These are phyloP conservation scores for Gallirallus australis DNA, from an alignment of 2,797 vertebrate species.

Conservation along the genomic window DNA sequence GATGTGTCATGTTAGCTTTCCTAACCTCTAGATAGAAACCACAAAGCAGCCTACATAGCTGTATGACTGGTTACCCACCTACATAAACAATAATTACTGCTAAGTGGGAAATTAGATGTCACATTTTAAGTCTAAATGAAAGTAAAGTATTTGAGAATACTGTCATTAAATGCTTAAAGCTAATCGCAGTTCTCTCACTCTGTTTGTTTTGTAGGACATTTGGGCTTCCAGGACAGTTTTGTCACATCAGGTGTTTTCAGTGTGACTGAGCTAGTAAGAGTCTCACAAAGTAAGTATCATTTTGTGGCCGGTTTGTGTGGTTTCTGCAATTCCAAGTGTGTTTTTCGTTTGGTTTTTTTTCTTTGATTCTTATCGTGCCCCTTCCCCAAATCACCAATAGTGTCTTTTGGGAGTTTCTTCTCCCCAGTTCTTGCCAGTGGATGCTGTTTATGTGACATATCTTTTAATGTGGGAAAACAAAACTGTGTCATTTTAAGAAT, in stretches of 20 bases:
- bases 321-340: not conserved
- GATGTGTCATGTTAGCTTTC: slow-evolving; percentile 76
- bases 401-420: not conserved
- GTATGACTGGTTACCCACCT: slow-evolving; percentile 74
- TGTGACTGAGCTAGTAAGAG: slow-evolving; percentile 95
- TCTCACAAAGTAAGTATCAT: slow-evolving; percentile 95
- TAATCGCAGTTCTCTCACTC: slow-evolving; percentile 70
- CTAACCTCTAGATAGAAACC: slow-evolving; percentile 75
- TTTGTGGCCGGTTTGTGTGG: slow-evolving; percentile 1
- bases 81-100: slow-evolving; percentile 72
- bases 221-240: slow-evolving; percentile 99
- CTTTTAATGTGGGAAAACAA: not conserved
- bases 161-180: slow-evolving; percentile 69
- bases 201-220: slow-evolving; percentile 89
- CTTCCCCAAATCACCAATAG: not conserved
- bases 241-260: slow-evolving; percentile 98
- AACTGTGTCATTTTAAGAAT: not conserved
- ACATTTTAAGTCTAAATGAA: slow-evolving; percentile 68
- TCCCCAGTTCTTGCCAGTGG: not conserved
- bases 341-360: not conserved
- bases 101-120: slow-evolving; percentile 71
- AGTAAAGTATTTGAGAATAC: slow-evolving; percentile 69
- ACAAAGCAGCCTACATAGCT: slow-evolving; percentile 65
- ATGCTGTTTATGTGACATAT: not conserved
- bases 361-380: not conserved